Evolutionary conservation across 2,113 vertebrate genomes (phyloP).

Genomic region (Actenoides lindsayi): DNA sequence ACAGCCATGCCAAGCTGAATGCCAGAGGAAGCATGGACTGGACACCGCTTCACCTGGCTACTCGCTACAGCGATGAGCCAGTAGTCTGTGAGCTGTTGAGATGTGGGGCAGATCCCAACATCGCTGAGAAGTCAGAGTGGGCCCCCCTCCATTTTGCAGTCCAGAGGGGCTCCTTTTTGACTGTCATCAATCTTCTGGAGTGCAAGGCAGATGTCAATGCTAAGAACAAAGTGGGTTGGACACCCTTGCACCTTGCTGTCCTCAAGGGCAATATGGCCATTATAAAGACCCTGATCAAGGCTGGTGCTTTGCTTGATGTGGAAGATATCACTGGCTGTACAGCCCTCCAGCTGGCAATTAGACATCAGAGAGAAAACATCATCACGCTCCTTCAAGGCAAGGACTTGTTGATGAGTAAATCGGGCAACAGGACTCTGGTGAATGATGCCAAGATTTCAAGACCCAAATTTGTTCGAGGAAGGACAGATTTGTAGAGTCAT

Average conservation of each 20-base stretch:
- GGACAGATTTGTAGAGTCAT: conserved; percentile 13
- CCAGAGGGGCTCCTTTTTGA: conserved; percentile 71
- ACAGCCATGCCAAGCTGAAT: conserved; percentile 66
- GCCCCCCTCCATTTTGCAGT: conserved; percentile 83
- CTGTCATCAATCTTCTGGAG: conserved; percentile 79
- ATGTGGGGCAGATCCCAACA: conserved; percentile 76
- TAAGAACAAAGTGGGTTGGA: conserved; percentile 74
- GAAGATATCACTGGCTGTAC: conserved; percentile 75
- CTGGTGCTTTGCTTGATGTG: conserved; percentile 67
- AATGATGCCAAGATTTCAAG: neutral
- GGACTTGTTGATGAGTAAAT: neutral
- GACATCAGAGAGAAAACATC: conserved; percentile 69
- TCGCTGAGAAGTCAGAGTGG: conserved; percentile 77
- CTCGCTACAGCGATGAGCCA: conserved; percentile 66
- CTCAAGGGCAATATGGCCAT: conserved; percentile 77
- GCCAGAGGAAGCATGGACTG: conserved; percentile 75
- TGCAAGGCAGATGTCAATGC: conserved; percentile 77
- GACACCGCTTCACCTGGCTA: conserved; percentile 85
- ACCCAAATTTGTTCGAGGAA: neutral
- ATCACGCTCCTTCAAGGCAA: conserved; percentile 66
- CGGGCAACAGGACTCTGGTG: neutral
- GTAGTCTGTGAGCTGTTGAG: conserved; percentile 75
- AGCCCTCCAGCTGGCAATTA: conserved; percentile 77
- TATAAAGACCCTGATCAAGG: conserved; percentile 80
- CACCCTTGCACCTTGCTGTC: conserved; percentile 82